Percentiles rank a stretch among this genome's conserved stretches.
phyloP scores from a whole-genome alignment of 2,888 invertebrate genomes.

The Shargacucullia verbasci region DNA sequence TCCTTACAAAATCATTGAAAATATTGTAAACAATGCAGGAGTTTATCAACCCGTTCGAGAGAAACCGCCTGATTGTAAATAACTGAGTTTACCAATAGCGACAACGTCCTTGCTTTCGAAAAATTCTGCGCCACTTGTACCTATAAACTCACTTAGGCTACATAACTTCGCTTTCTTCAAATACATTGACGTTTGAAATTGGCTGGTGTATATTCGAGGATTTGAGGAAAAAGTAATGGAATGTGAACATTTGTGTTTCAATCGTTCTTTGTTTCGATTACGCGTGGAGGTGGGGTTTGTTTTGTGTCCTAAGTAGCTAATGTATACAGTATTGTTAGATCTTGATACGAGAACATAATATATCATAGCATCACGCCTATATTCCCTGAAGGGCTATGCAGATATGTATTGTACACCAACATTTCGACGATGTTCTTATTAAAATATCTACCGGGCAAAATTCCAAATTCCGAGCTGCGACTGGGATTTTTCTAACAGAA shows the following conservation, averaged over 20 bases:
- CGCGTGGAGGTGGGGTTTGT: background rate
- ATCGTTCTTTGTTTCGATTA: background rate
- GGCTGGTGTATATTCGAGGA: accelerated
- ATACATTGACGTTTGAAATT: slow-evolving; percentile 15
- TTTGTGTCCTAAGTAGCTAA: slow-evolving; percentile 7
- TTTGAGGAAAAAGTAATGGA: slow-evolving; percentile 4
- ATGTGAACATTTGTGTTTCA: background rate
- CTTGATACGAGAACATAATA: background rate
- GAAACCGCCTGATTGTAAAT: slow-evolving; percentile 64
- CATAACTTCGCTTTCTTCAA: background rate
- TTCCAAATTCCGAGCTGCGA: too few relatives aligned
- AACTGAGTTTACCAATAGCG: slow-evolving; percentile 56
- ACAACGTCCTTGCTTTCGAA: slow-evolving; percentile 74
- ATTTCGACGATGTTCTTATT: too few relatives aligned
- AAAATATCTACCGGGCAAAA: too few relatives aligned
- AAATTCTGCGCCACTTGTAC: slow-evolving; percentile 54
- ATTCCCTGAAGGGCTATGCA: too few relatives aligned
- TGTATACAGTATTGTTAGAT: slow-evolving; percentile 9
- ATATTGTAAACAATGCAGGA: slow-evolving; percentile 22
- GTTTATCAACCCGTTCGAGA: slow-evolving; percentile 46
- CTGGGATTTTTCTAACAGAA: too few relatives aligned
- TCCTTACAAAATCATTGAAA: background rate
- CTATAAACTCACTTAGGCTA: background rate
- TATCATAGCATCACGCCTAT: too few relatives aligned
- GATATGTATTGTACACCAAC: too few relatives aligned